Base-by-base conservation (phyloP, 1,140 invertebrate genomes). In the Cydia amplana region DNA sequence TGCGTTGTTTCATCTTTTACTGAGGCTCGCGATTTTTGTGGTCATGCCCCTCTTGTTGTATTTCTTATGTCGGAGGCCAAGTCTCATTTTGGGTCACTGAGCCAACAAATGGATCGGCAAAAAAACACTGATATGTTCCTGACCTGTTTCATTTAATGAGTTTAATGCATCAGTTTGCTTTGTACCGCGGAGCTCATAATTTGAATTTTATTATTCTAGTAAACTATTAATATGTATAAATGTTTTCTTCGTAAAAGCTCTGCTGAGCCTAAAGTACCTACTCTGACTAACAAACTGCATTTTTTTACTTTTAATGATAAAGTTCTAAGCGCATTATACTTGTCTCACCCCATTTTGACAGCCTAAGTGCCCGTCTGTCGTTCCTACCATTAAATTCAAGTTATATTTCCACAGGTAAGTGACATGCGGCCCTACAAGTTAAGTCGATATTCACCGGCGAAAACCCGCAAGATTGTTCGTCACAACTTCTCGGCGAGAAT, bases 371-470 rank as follows among this genome's bases (percentile, higher is more conserved):
- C 16, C 20, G 1, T 60, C 18, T 60, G n/a, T n/a, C 55, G 18
- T 23, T 12, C 7, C 9, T 51, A 7, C 55, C 9, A 18, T 60
- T 60, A 60, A 60, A 18, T 23, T 60, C 55, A 55, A 7, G 10
- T 60, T 23, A 7, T 60, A 23, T 23, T 20, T 60, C 20, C 20
- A 23, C 55, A 60, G 55, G 55, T 60, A 60, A 60, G 18, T 20
- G 55, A 60, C 18, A 60, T 23, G 55, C 55, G 23, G 55, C 18
- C 55, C 9, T 12, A 20, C 12, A 60, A 60, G 55, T 60, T 60
- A 60, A 23, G 55, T 60, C 55, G 55, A 60, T 60, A 60, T n/a
- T n/a, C n/a, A 60, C 55, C 6, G 51, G 51, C 16, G 18, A 60
- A 60, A 60, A 60, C 55, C 12, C 55, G 55, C 49, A 1, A 60